Conservation (phyloP, 1,140 invertebrate species). For the Tribolium castaneum region DNA sequence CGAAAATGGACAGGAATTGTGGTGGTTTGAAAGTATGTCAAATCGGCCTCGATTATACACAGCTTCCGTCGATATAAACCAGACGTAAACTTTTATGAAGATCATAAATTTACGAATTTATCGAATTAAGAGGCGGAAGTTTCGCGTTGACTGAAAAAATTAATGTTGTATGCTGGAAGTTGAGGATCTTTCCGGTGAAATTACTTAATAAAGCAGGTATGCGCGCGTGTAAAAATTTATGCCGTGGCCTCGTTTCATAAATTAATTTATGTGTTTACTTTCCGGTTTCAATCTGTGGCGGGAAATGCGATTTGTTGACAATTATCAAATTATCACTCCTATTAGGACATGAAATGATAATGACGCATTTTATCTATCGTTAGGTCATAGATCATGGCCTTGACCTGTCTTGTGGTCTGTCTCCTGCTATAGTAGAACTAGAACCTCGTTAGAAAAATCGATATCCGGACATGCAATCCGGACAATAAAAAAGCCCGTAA, state of each 20-base stretch:
- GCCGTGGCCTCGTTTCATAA: neutral
- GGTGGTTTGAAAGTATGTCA: neutral
- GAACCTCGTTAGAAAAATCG: neutral
- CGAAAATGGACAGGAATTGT: neutral
- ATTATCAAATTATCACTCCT: neutral
- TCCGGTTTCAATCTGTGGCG: neutral
- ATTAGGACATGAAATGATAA: neutral
- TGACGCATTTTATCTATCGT: too few species aligned
- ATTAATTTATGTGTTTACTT: constrained; percentile 1
- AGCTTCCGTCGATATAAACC: neutral
- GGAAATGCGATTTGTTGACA: neutral
- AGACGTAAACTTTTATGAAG: constrained; percentile 12
- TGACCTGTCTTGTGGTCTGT: neutral
- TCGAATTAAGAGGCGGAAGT: constrained; percentile 18
- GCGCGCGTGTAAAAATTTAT: constrained; percentile 1
- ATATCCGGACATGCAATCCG: neutral
- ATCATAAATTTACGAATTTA: constrained; percentile 9
- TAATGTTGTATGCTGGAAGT: neutral
- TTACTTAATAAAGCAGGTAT: constrained; percentile 19
- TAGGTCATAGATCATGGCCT: neutral
- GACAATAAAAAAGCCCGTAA: neutral
- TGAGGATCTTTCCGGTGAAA: neutral
- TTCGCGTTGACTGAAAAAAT: constrained; percentile 1
- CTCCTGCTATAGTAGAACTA: neutral
- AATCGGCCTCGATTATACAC: neutral